phyloP scores from a whole-genome alignment of 2,888 invertebrate genomes.

The Stenodera caucasica region DNA sequence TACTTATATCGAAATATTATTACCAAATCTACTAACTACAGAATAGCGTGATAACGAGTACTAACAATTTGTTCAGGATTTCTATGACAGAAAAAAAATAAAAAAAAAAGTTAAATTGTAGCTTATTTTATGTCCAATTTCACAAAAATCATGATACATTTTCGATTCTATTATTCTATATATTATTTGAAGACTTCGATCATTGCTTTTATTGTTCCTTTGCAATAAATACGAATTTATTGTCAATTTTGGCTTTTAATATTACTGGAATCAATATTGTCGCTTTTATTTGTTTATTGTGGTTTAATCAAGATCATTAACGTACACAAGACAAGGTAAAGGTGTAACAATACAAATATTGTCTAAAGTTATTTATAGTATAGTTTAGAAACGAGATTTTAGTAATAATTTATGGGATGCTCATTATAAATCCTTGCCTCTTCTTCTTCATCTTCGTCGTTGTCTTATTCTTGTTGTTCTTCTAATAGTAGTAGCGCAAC shows the following conservation, averaged over 20 bases:
- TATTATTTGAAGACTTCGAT: no score
- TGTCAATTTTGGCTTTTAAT: background rate
- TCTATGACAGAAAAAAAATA: background rate
- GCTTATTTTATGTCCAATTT: background rate
- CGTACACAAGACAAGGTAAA: background rate
- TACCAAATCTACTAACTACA: conserved; percentile 9
- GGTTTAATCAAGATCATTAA: background rate
- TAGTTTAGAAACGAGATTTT: conserved; percentile 23
- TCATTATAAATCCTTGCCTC: background rate
- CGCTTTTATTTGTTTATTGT: background rate
- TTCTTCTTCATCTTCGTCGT: background rate
- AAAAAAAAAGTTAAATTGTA: background rate
- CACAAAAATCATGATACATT: background rate
- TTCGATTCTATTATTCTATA: background rate
- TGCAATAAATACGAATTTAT: background rate
- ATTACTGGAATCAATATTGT: background rate
- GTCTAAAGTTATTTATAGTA: background rate
- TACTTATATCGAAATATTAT: background rate
- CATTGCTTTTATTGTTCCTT: background rate
- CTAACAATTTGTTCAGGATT: background rate
- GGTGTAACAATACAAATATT: background rate
- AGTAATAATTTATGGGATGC: conserved; percentile 25
- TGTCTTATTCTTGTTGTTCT: conserved; percentile 17
- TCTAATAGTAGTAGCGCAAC: conserved; percentile 36
- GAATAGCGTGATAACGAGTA: conserved; percentile 13